Evolutionary conservation across 2,113 vertebrate genomes (phyloP).

Genomic region (Lepidothrix coronata): DNA sequence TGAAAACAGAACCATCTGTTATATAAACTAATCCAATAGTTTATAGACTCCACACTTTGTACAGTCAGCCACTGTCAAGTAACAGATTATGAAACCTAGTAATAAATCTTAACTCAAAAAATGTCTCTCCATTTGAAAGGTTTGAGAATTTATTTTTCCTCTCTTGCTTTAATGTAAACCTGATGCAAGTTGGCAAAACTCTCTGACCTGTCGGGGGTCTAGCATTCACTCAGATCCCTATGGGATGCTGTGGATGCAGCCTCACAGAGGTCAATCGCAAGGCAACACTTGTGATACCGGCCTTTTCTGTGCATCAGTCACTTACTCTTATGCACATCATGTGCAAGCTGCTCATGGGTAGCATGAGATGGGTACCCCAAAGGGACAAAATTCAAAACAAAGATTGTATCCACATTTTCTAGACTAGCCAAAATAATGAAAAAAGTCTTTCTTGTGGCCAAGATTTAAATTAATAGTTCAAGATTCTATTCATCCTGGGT

Average conservation of each 20-base stretch:
- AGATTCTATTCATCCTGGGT: background rate
- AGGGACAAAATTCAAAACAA: background rate
- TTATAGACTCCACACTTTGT: slow-evolving; percentile 57
- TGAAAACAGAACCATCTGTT: slow-evolving; percentile 81
- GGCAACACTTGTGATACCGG: background rate
- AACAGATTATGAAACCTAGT: slow-evolving; percentile 72
- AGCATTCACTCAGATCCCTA: background rate
- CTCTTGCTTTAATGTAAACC: slow-evolving; percentile 68
- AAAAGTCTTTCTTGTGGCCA: background rate
- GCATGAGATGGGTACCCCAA: background rate
- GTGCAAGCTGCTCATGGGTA: background rate
- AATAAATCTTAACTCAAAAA: slow-evolving; percentile 67
- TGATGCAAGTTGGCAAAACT: slow-evolving; percentile 40
- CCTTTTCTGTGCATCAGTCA: background rate
- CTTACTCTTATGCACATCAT: background rate
- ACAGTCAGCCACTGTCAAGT: slow-evolving; percentile 69
- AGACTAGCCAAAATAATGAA: background rate
- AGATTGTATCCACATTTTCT: background rate
- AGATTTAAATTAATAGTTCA: background rate
- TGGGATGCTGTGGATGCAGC: background rate
- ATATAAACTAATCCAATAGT: slow-evolving; percentile 66
- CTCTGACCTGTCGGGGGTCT: slow-evolving; percentile 4
- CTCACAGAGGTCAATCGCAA: slow-evolving; percentile 5
- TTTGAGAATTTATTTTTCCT: slow-evolving; percentile 40
- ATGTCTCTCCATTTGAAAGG: slow-evolving; percentile 39